Conservation (phyloP, 2,888 invertebrate species). For the Dolichopus griseipennis region DNA sequence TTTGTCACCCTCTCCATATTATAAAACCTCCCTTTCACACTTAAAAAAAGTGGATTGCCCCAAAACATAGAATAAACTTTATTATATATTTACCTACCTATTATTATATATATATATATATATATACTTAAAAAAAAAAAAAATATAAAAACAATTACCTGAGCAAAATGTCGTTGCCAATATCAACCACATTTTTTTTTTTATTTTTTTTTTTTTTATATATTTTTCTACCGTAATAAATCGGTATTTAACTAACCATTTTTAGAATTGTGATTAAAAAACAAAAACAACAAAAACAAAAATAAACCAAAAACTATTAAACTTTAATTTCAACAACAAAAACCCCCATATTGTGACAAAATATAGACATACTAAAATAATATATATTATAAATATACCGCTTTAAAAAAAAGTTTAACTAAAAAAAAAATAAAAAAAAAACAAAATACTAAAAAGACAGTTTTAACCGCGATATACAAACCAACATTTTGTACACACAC, state of each 20-base stretch:
- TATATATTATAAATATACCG: neutral
- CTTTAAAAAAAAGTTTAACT: neutral
- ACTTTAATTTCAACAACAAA: neutral
- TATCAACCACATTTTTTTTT: constrained; percentile 1
- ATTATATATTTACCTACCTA: too few relatives aligned
- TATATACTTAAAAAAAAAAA: too few relatives aligned
- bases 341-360: neutral
- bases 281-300: neutral
- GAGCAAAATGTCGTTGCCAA: neutral
- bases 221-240: constrained; percentile 5
- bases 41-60: too few relatives aligned
- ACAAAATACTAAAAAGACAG: neutral
- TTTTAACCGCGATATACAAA: neutral
- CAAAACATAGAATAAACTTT: too few relatives aligned
- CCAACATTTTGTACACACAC: neutral
- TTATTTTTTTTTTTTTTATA: too few relatives aligned
- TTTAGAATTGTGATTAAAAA: constrained; percentile 3
- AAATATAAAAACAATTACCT: too few relatives aligned
- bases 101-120: too few relatives aligned
- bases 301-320: neutral
- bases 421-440: neutral
- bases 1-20: too few relatives aligned
- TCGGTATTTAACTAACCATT: constrained; percentile 4
- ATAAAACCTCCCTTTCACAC: too few relatives aligned
- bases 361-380: neutral